A percentile compares a stretch with the other conserved stretches of the same genome.
Evolutionary conservation across 2,888 invertebrate species (phyloP).

Genomic region (Drosophila mettleri): DNA sequence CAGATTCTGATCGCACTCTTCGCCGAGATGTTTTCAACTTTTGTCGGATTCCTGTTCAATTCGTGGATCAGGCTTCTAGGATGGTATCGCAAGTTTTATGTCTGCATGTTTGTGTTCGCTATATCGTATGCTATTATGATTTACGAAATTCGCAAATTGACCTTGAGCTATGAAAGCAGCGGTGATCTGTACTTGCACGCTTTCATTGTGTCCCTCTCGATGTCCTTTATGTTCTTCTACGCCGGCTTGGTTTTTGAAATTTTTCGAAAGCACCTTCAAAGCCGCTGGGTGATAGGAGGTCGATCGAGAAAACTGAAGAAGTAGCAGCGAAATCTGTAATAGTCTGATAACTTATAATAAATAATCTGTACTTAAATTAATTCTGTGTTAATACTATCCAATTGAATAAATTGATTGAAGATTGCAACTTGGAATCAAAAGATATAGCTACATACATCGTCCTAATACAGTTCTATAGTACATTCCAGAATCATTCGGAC

Average conservation of each 20-base stretch:
- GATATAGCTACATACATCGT: not conserved
- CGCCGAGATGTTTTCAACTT: not conserved
- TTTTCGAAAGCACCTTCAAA: slow-evolving; percentile 1
- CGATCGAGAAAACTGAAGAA: not conserved
- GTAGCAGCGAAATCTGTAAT: not conserved
- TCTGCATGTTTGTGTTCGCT: slow-evolving; percentile 3
- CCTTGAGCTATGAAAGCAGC: not conserved
- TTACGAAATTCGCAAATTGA: slow-evolving; percentile 3
- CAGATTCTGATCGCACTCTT: not conserved
- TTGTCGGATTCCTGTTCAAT: not conserved
- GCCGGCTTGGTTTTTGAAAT: slow-evolving; percentile 2
- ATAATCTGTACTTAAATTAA: slow-evolving; percentile 1
- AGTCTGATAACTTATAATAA: not conserved
- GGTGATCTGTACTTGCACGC: slow-evolving; percentile 4
- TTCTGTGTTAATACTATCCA: not conserved
- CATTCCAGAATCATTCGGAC: not conserved
- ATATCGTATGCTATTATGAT: slow-evolving; percentile 1
- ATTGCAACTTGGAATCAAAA: not conserved
- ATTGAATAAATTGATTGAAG: slow-evolving; percentile 4
- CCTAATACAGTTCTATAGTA: not conserved
- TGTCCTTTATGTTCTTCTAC: slow-evolving; percentile 9
- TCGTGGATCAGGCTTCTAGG: not conserved
- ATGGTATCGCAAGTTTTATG: not conserved
- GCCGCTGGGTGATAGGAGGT: not conserved
- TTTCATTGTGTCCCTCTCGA: not conserved